Evolutionary conservation across 2,113 vertebrate species (phyloP).

Genomic region (Stigmatopora nigra): DNA sequence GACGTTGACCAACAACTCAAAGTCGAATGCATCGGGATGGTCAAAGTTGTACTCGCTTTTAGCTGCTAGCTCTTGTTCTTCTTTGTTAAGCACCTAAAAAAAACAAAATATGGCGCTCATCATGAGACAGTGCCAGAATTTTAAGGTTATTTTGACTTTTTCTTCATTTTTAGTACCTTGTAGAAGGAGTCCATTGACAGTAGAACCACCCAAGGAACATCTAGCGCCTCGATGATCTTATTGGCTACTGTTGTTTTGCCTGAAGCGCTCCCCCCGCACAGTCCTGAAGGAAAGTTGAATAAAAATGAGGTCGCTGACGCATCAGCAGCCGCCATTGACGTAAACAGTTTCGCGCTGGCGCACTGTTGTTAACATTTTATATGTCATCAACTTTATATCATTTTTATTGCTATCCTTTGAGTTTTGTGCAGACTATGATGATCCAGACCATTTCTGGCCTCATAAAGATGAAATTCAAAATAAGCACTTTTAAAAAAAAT

Average conservation of each 20-base stretch:
- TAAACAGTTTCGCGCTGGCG: too few species aligned
- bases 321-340: too few species aligned
- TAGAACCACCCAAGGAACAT: conserved; percentile 86
- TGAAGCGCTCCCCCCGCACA: conserved; percentile 85
- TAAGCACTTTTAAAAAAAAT: too few species aligned
- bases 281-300: conserved; percentile 53
- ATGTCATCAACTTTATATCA: too few species aligned
- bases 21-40: conserved; percentile 86
- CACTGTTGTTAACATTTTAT: too few species aligned
- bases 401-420: too few species aligned
- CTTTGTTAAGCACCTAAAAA: conserved; percentile 77
- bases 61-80: conserved; percentile 77
- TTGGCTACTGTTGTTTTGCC: conserved; percentile 87
- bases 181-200: conserved; percentile 91
- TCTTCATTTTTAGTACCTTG: conserved; percentile 64
- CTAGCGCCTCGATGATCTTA: conserved; percentile 84
- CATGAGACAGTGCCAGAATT: not conserved
- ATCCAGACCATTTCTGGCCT: too few species aligned
- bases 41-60: conserved; percentile 86
- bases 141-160: not conserved
- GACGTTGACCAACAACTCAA: conserved; percentile 79
- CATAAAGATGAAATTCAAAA: too few species aligned
- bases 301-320: too few species aligned
- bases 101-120: not conserved
- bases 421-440: too few species aligned